phyloP scores from a whole-genome alignment of 1,140 invertebrate genomes.

The Globodera rostochiensis region DNA sequence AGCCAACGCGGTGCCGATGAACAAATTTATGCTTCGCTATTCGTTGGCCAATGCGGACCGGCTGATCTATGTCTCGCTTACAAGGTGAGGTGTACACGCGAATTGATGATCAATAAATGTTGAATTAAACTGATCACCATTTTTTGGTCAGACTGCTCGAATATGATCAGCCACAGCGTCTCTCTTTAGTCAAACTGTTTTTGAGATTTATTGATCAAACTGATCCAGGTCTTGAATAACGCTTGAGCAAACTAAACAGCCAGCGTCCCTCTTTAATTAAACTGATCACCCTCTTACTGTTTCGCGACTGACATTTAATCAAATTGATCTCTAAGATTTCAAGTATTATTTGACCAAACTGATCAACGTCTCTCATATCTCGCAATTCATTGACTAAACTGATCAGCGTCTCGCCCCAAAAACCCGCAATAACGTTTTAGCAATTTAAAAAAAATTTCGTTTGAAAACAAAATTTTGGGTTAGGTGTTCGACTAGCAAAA shows the following conservation, averaged over 20 bases:
- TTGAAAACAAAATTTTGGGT: no score
- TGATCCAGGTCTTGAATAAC: background rate
- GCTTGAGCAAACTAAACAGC: background rate
- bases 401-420: no score
- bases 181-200: no score
- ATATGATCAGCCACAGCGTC: no score
- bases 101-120: background rate
- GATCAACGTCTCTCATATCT: no score
- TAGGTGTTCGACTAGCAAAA: no score
- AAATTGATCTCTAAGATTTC: background rate
- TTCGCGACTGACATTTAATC: no score
- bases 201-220: no score
- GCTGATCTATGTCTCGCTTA: constrained; percentile 98
- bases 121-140: background rate
- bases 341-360: background rate
- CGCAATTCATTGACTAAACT: background rate
- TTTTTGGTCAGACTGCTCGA: background rate
- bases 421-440: no score
- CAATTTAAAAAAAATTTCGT: no score
- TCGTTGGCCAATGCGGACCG: constrained; percentile 87
- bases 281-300: no score
- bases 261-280: background rate
- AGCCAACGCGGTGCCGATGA: constrained; percentile 91
- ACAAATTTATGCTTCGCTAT: constrained; percentile 86
- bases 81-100: constrained; percentile 74